Conservation (phyloP, 2,888 invertebrate genomes). For the Leptinotarsa haldemani region DNA sequence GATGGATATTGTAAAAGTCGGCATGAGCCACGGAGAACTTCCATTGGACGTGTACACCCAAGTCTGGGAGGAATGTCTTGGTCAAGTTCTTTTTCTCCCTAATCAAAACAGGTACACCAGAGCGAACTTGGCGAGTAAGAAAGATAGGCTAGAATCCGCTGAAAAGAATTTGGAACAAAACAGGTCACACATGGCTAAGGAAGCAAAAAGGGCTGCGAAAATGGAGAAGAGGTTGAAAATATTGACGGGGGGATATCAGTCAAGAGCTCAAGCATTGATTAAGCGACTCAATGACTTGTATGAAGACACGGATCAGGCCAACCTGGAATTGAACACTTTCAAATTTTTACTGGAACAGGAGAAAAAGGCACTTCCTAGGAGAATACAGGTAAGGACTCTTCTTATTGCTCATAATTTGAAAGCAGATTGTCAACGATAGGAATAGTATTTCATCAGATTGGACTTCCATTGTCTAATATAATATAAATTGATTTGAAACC, state of each 20-base stretch:
- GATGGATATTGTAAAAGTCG: conserved; percentile 89
- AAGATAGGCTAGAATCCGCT: conserved; percentile 93
- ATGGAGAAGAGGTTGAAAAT: conserved; percentile 98
- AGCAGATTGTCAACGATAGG: too few relatives aligned
- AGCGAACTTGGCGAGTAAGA: conserved; percentile 94
- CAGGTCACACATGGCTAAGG: conserved; percentile 94
- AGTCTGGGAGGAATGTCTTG: conserved; percentile 95
- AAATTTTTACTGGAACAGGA: conserved; percentile 91
- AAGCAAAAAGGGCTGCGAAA: conserved; percentile 96
- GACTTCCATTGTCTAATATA: too few relatives aligned
- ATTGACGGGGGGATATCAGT: conserved; percentile 91
- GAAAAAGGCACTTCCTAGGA: conserved; percentile 87
- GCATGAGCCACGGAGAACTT: conserved; percentile 96
- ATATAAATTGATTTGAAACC: too few relatives aligned
- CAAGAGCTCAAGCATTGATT: conserved; percentile 80
- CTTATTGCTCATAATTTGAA: neutral
- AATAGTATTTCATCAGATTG: too few relatives aligned
- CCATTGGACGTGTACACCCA: conserved; percentile 87
- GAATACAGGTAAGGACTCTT: conserved; percentile 77
- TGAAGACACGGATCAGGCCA: conserved; percentile 91
- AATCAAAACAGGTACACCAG: conserved; percentile 82
- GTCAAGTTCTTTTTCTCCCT: conserved; percentile 92
- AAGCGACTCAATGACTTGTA: conserved; percentile 89
- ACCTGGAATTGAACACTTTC: conserved; percentile 91
- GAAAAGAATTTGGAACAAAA: conserved; percentile 94